Percentiles rank a stretch among this genome's conserved stretches.
Conservation (phyloP, 37 sponge, comb jelly and placozoan genomes). For the Halisarca cf. caerulea region DNA sequence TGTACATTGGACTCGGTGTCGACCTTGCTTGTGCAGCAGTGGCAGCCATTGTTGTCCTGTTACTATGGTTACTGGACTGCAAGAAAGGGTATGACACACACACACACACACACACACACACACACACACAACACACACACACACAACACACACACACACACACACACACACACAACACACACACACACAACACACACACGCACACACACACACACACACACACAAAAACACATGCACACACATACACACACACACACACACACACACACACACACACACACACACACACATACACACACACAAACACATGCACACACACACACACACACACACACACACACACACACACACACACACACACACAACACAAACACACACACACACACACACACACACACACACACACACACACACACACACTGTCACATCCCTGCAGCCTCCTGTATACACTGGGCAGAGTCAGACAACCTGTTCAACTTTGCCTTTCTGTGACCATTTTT, state of each 20-base stretch:
- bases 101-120: neutral
- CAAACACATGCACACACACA: neutral
- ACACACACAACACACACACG: too few species aligned
- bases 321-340: conserved; percentile 8
- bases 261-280: neutral
- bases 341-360: conserved; percentile 3
- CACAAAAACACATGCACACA: too few species aligned
- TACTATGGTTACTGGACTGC: neutral
- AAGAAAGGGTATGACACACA: neutral
- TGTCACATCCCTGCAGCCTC: too few species aligned
- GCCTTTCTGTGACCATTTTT: too few species aligned
- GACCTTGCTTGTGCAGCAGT: neutral
- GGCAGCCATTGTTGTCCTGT: neutral
- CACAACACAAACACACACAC: conserved; percentile 2
- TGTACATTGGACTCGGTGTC: neutral
- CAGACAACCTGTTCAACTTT: too few species aligned
- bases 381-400: conserved; percentile 6
- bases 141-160: conserved; percentile 14
- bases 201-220: too few species aligned
- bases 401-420: neutral
- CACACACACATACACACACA: conserved; percentile 10
- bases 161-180: too few species aligned
- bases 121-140: too few species aligned
- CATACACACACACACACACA: too few species aligned
- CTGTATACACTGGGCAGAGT: too few species aligned